Conservation (phyloP, 2,888 invertebrate species). For the Dermolepida albohirtum region DNA sequence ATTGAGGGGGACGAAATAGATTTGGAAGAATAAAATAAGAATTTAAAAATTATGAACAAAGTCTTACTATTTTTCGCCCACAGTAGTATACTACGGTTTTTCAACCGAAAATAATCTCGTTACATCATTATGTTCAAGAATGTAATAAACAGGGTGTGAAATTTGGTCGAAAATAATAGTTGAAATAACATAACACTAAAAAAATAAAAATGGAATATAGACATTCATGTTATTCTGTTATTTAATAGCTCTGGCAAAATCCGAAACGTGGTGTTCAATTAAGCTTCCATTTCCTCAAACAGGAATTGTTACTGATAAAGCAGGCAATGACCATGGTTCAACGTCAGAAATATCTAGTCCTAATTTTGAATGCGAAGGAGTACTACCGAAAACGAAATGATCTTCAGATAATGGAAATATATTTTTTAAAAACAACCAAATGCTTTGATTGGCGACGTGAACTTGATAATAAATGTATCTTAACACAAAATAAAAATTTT, state of each 20-base stretch:
- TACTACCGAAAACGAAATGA: constrained; percentile 68
- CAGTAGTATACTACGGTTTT: no score
- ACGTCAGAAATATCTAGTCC: constrained; percentile 62
- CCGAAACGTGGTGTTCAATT: constrained; percentile 57
- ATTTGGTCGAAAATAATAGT: constrained; percentile 5
- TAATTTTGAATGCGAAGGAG: constrained; percentile 63
- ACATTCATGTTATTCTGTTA: constrained; percentile 13
- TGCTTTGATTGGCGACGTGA: no score
- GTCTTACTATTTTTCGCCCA: no score
- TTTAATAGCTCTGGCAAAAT: constrained; percentile 52
- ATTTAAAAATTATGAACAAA: no score
- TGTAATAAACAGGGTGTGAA: no score
- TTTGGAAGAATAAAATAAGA: no score
- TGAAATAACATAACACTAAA: constrained; percentile 12
- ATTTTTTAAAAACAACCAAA: constrained; percentile 74
- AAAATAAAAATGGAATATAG: constrained; percentile 17
- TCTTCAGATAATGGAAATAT: constrained; percentile 71
- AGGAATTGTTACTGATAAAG: constrained; percentile 57
- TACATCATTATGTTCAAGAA: no score
- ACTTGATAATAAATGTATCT: constrained; percentile 13
- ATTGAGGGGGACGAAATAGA: no score
- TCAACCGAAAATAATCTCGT: no score
- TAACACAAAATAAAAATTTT: constrained; percentile 9
- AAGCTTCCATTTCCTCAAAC: constrained; percentile 49
- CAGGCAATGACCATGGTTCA: constrained; percentile 54